Evolutionary conservation across 2,113 vertebrate genomes (phyloP), one percentile per base, ranked within the genome.

Genomic region (Notarius quadriscutis): DNA sequence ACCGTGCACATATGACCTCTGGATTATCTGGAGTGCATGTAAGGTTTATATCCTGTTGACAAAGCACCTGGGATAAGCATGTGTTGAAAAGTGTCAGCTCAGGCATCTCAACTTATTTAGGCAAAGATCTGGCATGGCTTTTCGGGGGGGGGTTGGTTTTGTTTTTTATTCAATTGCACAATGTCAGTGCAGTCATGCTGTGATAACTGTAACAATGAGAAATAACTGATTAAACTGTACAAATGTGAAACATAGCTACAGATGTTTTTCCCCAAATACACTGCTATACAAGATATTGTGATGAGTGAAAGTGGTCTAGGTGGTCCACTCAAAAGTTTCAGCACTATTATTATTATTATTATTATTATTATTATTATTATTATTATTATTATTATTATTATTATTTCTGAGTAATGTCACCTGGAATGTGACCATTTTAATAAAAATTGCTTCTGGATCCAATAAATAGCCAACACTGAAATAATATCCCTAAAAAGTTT

Each of bases 61-160:
- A 15, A 83, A 69, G 82, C 50, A 84, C 12, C 48, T 20, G 50
- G 82, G 63, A 84, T 84, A 50, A 69, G 82, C 50, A 69, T 27
- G 63, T 69, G 63, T 53, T 69, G 82, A 84, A 84, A 69, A 53
- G 41, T 50, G n/a, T 55, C 25, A 83, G 48, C 41, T 69, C 48
- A 51, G 63, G n/a, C 6, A 0, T 34, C 48, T 69, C 51, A 53
- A 18, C 50, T 55, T 75, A 83, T 87, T 87, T 72, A 87, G 41
- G 85, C 17, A 58, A 25, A 81, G 79, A 62, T 41, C 79, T 81
- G 30, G 79, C 27, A 41, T 25, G 57, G 11, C 10, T 81, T 41
- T 81, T 62, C 58, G 55, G 20, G 20, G 8, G 34, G 34, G 34
- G 34, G 34, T 34, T 34, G 34, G 34, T 41, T 41, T 41, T 41